Evolutionary conservation across 2,113 vertebrate species (phyloP).

Genomic region (Pogona vitticeps): DNA sequence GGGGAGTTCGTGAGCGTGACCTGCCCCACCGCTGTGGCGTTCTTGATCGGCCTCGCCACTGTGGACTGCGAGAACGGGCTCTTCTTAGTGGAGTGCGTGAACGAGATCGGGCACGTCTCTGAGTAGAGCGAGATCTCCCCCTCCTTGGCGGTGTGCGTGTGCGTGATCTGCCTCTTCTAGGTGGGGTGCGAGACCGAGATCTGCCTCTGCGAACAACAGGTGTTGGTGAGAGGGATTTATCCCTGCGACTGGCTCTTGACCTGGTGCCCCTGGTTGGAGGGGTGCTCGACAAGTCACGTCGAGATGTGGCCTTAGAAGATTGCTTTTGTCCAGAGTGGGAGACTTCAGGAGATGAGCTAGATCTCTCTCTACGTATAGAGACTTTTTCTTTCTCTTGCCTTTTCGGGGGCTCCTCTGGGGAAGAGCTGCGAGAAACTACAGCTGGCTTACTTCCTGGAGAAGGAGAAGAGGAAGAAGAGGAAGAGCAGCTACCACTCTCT

Average conservation of each 20-base stretch:
- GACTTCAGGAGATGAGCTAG: constrained; percentile 64
- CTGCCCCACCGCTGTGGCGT: constrained; percentile 68
- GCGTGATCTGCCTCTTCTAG: constrained; percentile 42
- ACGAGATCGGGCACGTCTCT: constrained; percentile 59
- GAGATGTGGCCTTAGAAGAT: background rate
- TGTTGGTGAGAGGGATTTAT: constrained; percentile 33
- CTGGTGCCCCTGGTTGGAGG: constrained; percentile 51
- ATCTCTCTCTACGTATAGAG: constrained; percentile 54
- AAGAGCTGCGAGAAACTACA: constrained; percentile 25
- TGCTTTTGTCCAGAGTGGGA: constrained; percentile 30
- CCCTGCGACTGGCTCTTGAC: constrained; percentile 56
- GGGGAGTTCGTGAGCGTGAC: constrained; percentile 57
- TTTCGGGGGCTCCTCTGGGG: constrained; percentile 24
- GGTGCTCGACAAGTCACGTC: constrained; percentile 46
- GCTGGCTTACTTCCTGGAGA: constrained; percentile 13
- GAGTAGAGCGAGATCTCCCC: constrained; percentile 56
- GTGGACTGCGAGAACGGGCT: constrained; percentile 60
- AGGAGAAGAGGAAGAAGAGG: constrained; percentile 34
- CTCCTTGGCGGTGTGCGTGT: constrained; percentile 50
- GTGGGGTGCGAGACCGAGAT: constrained; percentile 53
- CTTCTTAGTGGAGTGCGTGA: constrained; percentile 55
- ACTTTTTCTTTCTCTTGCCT: constrained; percentile 29
- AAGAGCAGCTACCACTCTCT: constrained; percentile 35
- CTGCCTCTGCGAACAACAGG: constrained; percentile 43
- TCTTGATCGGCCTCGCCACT: constrained; percentile 64